These are phyloP conservation scores for Acrossocheilus wenchowensis DNA, from an alignment of 2,797 vertebrate genomes.

Conservation along the genomic window DNA sequence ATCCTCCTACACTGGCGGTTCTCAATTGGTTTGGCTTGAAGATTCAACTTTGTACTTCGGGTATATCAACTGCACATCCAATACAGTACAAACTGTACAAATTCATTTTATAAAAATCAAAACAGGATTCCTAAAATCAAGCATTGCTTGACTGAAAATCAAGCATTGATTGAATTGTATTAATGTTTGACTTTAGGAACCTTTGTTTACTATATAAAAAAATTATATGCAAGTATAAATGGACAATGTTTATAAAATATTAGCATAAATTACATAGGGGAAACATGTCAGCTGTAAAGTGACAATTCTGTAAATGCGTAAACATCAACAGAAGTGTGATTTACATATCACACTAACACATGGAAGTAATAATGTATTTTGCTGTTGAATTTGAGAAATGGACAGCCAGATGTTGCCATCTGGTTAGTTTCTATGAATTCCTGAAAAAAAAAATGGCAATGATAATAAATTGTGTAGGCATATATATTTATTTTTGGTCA, in stretches of 20 bases:
- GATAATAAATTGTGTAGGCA: not conserved
- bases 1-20: not conserved
- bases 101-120: not conserved
- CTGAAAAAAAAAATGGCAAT: not conserved
- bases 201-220: not conserved
- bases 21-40: not conserved
- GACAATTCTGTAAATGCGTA: not conserved
- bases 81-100: not conserved
- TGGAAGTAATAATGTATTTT: not conserved
- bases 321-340: conserved; percentile 11
- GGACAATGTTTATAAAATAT: not conserved
- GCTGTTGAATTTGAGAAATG: not conserved
- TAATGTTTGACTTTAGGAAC: not conserved
- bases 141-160: not conserved
- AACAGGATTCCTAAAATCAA: not conserved
- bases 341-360: conserved; percentile 13
- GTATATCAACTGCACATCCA: not conserved
- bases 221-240: not conserved
- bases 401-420: not conserved
- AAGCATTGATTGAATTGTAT: not conserved
- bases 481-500: not conserved
- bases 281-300: not conserved
- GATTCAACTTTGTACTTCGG: not conserved
- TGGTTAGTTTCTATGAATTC: not conserved
- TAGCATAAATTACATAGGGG: not conserved